Evolutionary conservation across 2,797 vertebrate species (phyloP), one percentile per base, ranked within the genome.

Genomic region (Dryobates pubescens): DNA sequence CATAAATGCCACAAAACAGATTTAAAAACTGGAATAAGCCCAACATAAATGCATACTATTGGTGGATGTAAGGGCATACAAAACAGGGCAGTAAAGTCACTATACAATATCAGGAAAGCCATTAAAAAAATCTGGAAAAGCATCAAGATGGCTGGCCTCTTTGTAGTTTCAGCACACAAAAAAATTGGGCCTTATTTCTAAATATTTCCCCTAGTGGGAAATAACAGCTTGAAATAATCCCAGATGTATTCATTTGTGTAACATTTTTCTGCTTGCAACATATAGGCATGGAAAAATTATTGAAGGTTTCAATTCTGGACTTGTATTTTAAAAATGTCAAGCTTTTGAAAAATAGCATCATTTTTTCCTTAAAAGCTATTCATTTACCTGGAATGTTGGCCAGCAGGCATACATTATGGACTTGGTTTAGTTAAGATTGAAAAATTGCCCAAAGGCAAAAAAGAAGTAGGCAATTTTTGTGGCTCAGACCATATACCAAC

Each of bases 201-300:
- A 98, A 97, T 98, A 98, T 98, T 98, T 98, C 98, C 97, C 97
- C 98, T 98, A 96, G 97, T 98, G 97, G 96, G 97, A 97, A 98
- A 97, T 98, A 98, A 98, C 96, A 96, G 93, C 95, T 98, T 97
- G 97, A 97, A 98, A 98, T 97, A 98, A 98, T 98, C 97, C 98
- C 98, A 98, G 98, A 98, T 98, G 98, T 98, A 98, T 98, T 98
- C 97, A 97, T 98, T 98, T 98, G 96, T 97, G 96, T 92, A 97
- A 95, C 88, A 95, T 96, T 97, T 97, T 97, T 97, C 96, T 97
- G 94, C 96, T 96, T 96, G 92, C 95, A 97, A 97, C 96, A 96
- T 97, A 97, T 97, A 98, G 93, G 97, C 95, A 97, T 96, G 97
- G 97, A 98, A 97, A 98, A 97, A 97, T 95, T 97, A 97, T 96